These are phyloP conservation scores for Nebria ingens DNA, from an alignment of 1,140 invertebrate genomes.

Conservation along the genomic window DNA sequence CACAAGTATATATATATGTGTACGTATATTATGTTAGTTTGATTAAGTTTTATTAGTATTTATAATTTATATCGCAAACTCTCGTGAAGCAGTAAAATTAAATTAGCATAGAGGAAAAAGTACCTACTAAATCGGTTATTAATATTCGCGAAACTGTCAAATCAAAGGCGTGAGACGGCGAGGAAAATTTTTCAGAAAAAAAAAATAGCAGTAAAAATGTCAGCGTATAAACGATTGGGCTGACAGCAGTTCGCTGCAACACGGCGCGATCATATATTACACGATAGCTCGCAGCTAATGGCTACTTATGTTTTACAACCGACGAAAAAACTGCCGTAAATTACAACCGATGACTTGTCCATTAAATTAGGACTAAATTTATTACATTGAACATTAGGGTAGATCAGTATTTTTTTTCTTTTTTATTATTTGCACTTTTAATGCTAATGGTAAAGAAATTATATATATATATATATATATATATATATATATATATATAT, in stretches of 20 bases:
- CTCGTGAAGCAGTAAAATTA: too few species aligned
- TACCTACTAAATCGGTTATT: background rate
- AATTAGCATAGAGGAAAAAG: too few species aligned
- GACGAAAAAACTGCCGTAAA: conserved; percentile 4
- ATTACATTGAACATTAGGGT: background rate
- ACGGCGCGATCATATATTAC: background rate
- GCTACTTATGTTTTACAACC: conserved; percentile 8
- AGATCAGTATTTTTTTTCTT: too few species aligned
- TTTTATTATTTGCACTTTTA: too few species aligned
- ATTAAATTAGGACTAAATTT: conserved; percentile 10
- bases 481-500: too few species aligned
- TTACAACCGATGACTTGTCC: conserved; percentile 5
- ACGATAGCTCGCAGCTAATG: background rate
- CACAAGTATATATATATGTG: too few species aligned
- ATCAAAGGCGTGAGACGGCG: background rate
- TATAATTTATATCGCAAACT: too few species aligned
- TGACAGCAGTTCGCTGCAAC: background rate
- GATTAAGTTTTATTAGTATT: too few species aligned
- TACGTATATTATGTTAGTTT: too few species aligned
- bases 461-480: too few species aligned
- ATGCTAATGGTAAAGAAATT: too few species aligned
- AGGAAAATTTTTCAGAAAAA: background rate
- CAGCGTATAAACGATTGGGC: background rate
- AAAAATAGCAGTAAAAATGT: conserved; percentile 1
- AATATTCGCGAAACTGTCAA: conserved; percentile 2